Percentiles rank a stretch among this genome's conserved stretches.
Conservation (phyloP, 1,140 invertebrate species). For the Drosophila repleta region DNA sequence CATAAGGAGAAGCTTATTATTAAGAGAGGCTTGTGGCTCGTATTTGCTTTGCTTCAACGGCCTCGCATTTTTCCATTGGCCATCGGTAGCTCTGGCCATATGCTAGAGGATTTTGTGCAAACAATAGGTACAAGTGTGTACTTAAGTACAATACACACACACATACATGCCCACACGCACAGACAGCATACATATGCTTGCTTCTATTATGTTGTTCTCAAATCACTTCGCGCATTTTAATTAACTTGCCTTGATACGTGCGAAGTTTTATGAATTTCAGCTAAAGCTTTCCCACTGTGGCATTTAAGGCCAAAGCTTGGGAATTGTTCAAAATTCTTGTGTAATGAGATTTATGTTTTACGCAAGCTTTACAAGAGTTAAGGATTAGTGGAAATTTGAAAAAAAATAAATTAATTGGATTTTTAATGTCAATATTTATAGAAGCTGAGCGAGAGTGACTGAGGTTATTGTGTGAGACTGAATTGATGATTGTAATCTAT, state of each 20-base stretch:
- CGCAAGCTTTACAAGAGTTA: too few species aligned
- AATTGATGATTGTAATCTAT: too few species aligned
- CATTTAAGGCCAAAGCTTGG: constrained; percentile 1
- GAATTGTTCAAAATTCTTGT: background rate
- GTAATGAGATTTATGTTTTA: background rate
- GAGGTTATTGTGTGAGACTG: too few species aligned
- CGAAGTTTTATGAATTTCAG: constrained; percentile 6
- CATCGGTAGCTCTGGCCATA: constrained; percentile 35
- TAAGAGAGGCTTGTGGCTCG: constrained; percentile 41
- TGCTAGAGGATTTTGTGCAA: constrained; percentile 46
- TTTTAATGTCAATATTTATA: background rate
- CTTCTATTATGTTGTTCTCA: constrained; percentile 37
- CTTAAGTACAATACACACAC: constrained; percentile 36
- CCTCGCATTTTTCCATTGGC: constrained; percentile 17
- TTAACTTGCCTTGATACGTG: constrained; percentile 69
- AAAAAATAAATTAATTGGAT: too few species aligned
- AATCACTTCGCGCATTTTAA: constrained; percentile 74
- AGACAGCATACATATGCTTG: background rate
- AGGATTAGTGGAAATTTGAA: too few species aligned
- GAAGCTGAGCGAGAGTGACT: too few species aligned
- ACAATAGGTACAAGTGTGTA: constrained; percentile 61
- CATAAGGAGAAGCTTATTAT: constrained; percentile 60
- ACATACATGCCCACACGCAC: background rate
- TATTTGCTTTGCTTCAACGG: constrained; percentile 64
- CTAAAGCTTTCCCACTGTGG: constrained; percentile 1